Conservation (phyloP, 2,797 vertebrate species). For the Dendrocincla fuliginosa region DNA sequence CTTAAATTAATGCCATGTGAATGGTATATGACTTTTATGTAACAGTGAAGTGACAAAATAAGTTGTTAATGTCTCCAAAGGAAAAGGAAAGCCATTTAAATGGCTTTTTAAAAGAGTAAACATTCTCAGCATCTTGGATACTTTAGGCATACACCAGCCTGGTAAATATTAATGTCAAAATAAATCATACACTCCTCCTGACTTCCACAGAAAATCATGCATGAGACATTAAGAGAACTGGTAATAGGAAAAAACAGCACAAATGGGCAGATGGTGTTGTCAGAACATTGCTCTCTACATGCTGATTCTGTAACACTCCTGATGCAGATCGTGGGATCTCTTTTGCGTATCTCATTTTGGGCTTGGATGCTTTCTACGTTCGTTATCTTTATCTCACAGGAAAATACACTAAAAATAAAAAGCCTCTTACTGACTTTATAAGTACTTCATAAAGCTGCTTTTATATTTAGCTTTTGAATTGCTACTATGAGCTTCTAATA, state of each 20-base stretch:
- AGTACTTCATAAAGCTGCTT: constrained; percentile 42
- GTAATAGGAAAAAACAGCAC: background rate
- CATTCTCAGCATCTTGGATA: background rate
- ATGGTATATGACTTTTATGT: background rate
- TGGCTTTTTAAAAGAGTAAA: background rate
- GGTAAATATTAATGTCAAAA: constrained; percentile 54
- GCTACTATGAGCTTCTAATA: constrained; percentile 31
- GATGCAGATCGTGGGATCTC: background rate
- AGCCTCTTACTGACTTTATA: constrained; percentile 27
- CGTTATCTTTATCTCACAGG: constrained; percentile 13
- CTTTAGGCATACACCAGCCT: background rate
- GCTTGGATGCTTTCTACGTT: constrained; percentile 29
- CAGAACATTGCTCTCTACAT: constrained; percentile 40
- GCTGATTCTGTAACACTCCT: constrained; percentile 21
- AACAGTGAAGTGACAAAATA: background rate
- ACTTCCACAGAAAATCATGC: constrained; percentile 44
- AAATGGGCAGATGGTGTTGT: constrained; percentile 65
- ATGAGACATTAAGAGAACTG: constrained; percentile 14
- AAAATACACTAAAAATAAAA: constrained; percentile 55
- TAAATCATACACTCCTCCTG: constrained; percentile 35
- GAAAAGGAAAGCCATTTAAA: background rate
- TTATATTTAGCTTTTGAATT: constrained; percentile 54
- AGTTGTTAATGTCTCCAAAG: background rate
- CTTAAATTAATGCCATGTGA: background rate
- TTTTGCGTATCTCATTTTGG: background rate